These are phyloP conservation scores for Enteromius paludinosus DNA, from an alignment of 2,797 vertebrate genomes.

Conservation along the genomic window DNA sequence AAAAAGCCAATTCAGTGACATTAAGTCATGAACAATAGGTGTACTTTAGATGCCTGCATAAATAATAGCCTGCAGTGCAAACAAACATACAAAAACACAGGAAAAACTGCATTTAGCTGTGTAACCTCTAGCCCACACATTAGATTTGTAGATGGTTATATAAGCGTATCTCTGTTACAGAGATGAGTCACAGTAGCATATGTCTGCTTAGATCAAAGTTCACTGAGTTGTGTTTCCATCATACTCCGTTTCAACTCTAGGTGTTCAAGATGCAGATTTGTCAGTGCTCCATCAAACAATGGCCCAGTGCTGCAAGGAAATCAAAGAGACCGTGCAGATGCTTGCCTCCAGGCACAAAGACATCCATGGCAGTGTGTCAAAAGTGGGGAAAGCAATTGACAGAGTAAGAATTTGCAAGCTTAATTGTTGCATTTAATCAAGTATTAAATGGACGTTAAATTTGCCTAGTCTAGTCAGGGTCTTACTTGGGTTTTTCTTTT, in stretches of 20 bases:
- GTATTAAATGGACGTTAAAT: not conserved
- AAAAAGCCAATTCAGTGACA: conserved; percentile 7
- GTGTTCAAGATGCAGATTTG: conserved; percentile 86
- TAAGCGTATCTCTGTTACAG: not conserved
- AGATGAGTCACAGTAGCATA: conserved; percentile 41
- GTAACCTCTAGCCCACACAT: conserved; percentile 36
- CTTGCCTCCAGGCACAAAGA: conserved; percentile 90
- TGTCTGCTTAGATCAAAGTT: not conserved
- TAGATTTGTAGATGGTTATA: conserved; percentile 24
- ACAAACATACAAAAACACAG: conserved; percentile 9
- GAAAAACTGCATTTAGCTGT: conserved; percentile 2
- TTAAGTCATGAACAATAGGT: conserved; percentile 35
- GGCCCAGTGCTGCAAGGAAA: conserved; percentile 91
- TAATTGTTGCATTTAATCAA: not conserved
- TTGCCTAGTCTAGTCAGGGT: not conserved
- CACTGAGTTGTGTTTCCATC: not conserved
- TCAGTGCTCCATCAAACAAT: conserved; percentile 88
- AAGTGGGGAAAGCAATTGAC: conserved; percentile 92
- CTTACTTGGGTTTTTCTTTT: not conserved
- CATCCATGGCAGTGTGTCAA: conserved; percentile 91
- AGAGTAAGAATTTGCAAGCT: conserved; percentile 73
- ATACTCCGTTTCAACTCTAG: conserved; percentile 64
- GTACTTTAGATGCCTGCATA: conserved; percentile 28
- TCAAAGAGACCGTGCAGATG: conserved; percentile 91
- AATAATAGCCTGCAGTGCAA: conserved; percentile 33